phyloP scores from a whole-genome alignment of 2,888 invertebrate species.

The Ligdia adustata region DNA sequence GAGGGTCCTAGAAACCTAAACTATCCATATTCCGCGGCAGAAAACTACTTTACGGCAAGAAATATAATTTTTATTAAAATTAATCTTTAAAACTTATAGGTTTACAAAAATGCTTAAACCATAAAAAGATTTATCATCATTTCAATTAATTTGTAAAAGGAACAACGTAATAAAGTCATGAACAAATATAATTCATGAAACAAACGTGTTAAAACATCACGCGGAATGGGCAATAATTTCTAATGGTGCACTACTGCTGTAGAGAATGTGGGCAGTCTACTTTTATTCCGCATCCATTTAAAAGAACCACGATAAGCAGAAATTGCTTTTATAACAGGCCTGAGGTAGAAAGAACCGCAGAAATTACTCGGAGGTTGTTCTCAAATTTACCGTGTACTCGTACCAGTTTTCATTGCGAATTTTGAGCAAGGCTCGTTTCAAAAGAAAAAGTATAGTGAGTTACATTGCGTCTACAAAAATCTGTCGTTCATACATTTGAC shows the following conservation, averaged over 20 bases:
- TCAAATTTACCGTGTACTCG: conserved; percentile 31
- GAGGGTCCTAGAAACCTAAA: too few relatives aligned
- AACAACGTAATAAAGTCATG: too few relatives aligned
- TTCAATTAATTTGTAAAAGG: too few relatives aligned
- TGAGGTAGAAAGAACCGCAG: conserved; percentile 41
- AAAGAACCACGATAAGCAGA: conserved; percentile 49
- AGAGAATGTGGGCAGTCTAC: conserved; percentile 25
- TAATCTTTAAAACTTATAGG: too few relatives aligned
- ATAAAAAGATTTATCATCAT: too few relatives aligned
- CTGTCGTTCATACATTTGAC: too few relatives aligned
- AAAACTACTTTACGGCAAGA: background rate
- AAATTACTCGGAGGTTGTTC: conserved; percentile 43
- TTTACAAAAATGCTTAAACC: too few relatives aligned
- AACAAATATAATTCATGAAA: conserved; percentile 11
- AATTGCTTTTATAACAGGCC: conserved; percentile 48
- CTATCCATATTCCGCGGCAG: too few relatives aligned
- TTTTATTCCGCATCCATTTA: conserved; percentile 46
- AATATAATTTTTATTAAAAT: too few relatives aligned
- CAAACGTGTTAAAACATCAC: conserved; percentile 16
- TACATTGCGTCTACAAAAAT: too few relatives aligned
- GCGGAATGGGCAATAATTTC: conserved; percentile 24
- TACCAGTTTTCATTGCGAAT: conserved; percentile 31
- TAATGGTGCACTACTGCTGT: conserved; percentile 33
- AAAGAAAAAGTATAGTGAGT: too few relatives aligned
- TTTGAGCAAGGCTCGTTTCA: background rate